These are phyloP conservation scores for Nebria salina DNA, from an alignment of 2,888 invertebrate species.

Conservation along the genomic window DNA sequence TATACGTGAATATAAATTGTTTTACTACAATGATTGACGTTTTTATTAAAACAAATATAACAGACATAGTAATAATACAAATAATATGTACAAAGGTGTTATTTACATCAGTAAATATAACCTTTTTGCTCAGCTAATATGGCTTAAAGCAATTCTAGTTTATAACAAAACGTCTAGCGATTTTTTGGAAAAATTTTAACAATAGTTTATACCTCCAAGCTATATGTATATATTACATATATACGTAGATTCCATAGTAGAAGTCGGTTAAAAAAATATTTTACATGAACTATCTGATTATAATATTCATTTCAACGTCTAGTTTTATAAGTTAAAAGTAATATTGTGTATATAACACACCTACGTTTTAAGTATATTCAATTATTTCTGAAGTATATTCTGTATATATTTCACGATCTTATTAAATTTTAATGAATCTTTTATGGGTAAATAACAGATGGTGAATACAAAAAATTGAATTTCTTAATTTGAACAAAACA, in stretches of 20 bases:
- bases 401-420: background rate
- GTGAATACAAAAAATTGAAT: background rate
- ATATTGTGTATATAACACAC: background rate
- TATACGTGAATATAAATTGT: background rate
- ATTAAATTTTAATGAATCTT: background rate
- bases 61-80: no score
- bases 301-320: background rate
- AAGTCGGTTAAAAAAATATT: background rate
- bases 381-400: background rate
- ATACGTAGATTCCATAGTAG: background rate
- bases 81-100: no score
- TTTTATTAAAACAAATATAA: no score
- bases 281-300: background rate
- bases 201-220: background rate
- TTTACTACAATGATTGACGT: no score
- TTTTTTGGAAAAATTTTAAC: background rate
- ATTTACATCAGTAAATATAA: no score
- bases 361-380: background rate
- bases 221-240: background rate
- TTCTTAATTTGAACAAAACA: background rate
- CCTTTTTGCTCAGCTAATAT: background rate
- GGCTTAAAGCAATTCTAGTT: background rate
- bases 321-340: background rate
- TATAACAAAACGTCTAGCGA: background rate
- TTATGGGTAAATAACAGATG: background rate